Conservation (phyloP, 1,140 invertebrate genomes). For the Micrasema longulum region DNA sequence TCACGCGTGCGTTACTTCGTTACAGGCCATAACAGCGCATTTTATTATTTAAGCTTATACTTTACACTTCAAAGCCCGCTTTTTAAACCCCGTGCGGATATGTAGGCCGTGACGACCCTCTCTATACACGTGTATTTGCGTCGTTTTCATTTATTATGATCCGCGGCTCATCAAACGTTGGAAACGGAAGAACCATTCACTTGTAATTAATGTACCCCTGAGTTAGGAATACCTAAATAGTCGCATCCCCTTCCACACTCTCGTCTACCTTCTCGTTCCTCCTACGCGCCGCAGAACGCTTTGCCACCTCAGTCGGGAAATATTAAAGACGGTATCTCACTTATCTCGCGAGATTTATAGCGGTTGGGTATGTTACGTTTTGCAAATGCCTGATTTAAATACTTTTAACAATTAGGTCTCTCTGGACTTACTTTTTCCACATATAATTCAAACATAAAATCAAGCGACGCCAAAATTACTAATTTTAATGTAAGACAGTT, state of each 20-base stretch:
- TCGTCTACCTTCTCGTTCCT: background rate
- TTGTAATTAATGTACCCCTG: slow-evolving; percentile 53
- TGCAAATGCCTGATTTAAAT: slow-evolving; percentile 2
- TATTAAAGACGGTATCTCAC: slow-evolving; percentile 10
- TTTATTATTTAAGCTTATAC: slow-evolving; percentile 42
- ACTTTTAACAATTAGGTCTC: too few species aligned
- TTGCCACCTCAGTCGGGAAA: too few species aligned
- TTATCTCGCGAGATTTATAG: slow-evolving; percentile 13
- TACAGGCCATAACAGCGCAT: slow-evolving; percentile 18
- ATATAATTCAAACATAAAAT: too few species aligned
- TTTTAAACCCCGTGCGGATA: slow-evolving; percentile 37
- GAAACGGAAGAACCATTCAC: slow-evolving; percentile 52
- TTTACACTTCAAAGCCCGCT: slow-evolving; percentile 46
- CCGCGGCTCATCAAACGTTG: slow-evolving; percentile 53
- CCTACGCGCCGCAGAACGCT: background rate
- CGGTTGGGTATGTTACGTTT: background rate
- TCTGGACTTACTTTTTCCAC: too few species aligned
- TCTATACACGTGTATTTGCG: slow-evolving; percentile 29
- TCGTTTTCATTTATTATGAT: slow-evolving; percentile 55
- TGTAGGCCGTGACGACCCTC: slow-evolving; percentile 28
- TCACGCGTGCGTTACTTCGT: slow-evolving; percentile 38
- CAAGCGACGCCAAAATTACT: too few species aligned
- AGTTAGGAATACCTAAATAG: slow-evolving; percentile 40
- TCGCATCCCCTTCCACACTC: background rate
- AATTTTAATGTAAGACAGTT: too few species aligned